Conservation (phyloP, 2,113 vertebrate genomes). For the Callocephalon fimbriatum region DNA sequence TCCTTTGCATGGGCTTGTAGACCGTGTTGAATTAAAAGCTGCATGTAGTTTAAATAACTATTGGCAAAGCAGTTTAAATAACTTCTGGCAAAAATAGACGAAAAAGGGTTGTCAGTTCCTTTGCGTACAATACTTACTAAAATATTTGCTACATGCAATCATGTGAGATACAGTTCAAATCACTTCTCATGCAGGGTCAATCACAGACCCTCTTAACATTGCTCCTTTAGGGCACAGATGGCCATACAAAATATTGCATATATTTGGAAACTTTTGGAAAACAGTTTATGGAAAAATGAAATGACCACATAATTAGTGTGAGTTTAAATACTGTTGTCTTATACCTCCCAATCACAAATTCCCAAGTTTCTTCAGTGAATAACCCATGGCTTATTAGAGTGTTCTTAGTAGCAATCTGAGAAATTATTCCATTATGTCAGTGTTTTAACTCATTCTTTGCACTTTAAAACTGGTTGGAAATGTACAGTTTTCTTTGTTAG, state of each 20-base stretch:
- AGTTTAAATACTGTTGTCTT: neutral
- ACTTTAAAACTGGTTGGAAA: neutral
- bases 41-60: neutral
- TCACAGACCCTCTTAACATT: neutral
- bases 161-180: neutral
- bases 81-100: neutral
- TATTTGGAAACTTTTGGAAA: neutral
- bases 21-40: neutral
- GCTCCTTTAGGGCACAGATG: neutral
- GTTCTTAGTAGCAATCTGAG: neutral
- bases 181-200: neutral
- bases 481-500: neutral
- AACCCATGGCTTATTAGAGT: neutral
- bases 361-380: neutral
- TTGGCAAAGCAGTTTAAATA: neutral
- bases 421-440: neutral
- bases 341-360: neutral
- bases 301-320: accelerated
- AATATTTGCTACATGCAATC: neutral
- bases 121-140: neutral
- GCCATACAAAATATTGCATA: neutral
- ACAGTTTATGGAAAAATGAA: neutral
- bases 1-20: neutral
- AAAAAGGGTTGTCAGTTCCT: neutral
- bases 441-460: neutral